A percentile compares a stretch with the other conserved stretches of the same genome.
These are phyloP conservation scores for Arrhopalites spinosus DNA, from an alignment of 2,888 invertebrate species.

Conservation along the genomic window DNA sequence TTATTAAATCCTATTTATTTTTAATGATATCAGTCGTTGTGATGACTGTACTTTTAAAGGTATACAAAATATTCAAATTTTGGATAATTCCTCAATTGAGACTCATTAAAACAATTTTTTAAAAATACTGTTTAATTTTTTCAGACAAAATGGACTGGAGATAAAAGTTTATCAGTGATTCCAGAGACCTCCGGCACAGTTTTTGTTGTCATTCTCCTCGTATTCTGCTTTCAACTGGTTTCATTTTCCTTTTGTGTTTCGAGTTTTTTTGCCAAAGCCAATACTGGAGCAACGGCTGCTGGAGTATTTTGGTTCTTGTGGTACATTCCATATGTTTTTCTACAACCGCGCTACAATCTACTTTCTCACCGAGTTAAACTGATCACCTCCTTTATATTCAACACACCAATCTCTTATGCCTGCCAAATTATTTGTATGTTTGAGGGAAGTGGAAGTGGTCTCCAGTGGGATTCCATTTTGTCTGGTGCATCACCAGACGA, in stretches of 20 bases:
- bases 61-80: not conserved
- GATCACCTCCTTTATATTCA: conserved; percentile 33
- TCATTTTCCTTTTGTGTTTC: conserved; percentile 69
- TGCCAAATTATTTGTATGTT: conserved; percentile 73
- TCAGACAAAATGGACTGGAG: conserved; percentile 39
- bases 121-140: no score
- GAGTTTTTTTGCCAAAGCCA: conserved; percentile 77
- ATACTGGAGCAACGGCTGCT: conserved; percentile 76
- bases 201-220: conserved; percentile 71
- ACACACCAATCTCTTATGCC: conserved; percentile 72
- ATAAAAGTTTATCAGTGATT: conserved; percentile 24
- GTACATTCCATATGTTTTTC: conserved; percentile 73
- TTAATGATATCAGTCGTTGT: conserved; percentile 66
- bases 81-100: not conserved
- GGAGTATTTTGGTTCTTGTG: conserved; percentile 78
- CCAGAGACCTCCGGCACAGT: conserved; percentile 69
- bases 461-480: conserved; percentile 68
- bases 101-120: no score
- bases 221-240: conserved; percentile 74
- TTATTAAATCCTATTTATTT: conserved; percentile 74
- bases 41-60: conserved; percentile 45
- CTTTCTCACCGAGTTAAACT: conserved; percentile 43
- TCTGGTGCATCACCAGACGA: conserved; percentile 70
- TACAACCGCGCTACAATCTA: conserved; percentile 67
- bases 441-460: conserved; percentile 68